Percentiles rank a stretch among this genome's conserved stretches.
phyloP scores from a whole-genome alignment of 2,797 vertebrate species.

The Pantherophis vulpinus region DNA sequence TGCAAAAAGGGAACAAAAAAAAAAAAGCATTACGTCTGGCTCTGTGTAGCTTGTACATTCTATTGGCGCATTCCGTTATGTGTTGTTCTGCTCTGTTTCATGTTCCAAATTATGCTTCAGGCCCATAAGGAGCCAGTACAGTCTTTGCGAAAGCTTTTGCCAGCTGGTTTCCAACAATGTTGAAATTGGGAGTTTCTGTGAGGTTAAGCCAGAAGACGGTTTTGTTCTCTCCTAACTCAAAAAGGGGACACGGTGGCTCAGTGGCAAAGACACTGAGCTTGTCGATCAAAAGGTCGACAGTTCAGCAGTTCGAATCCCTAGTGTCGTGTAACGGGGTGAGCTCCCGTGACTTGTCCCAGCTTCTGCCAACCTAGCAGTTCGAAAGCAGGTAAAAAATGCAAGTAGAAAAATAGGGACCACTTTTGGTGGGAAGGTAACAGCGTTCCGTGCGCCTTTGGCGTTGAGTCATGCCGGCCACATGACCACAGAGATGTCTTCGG shows the following conservation, averaged over 20 bases:
- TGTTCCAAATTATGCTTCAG: neutral
- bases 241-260: neutral
- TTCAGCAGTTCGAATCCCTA: too few relatives aligned
- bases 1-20: neutral
- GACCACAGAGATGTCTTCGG: too few relatives aligned
- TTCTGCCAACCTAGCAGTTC: too few relatives aligned
- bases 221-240: neutral
- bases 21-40: neutral
- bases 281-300: too few relatives aligned
- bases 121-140: neutral
- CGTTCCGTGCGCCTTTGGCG: too few relatives aligned
- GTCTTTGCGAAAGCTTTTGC: neutral
- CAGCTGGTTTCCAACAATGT: neutral
- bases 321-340: too few relatives aligned
- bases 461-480: too few relatives aligned
- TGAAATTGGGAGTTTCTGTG: neutral
- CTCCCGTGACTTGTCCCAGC: too few relatives aligned
- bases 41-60: neutral
- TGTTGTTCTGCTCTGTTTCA: neutral
- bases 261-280: too few relatives aligned
- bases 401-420: too few relatives aligned
- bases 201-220: neutral
- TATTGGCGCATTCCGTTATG: neutral
- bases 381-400: too few relatives aligned
- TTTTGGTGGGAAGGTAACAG: too few relatives aligned